Evolutionary conservation across 2,113 vertebrate genomes (phyloP).

Genomic region (Chitala chitala): DNA sequence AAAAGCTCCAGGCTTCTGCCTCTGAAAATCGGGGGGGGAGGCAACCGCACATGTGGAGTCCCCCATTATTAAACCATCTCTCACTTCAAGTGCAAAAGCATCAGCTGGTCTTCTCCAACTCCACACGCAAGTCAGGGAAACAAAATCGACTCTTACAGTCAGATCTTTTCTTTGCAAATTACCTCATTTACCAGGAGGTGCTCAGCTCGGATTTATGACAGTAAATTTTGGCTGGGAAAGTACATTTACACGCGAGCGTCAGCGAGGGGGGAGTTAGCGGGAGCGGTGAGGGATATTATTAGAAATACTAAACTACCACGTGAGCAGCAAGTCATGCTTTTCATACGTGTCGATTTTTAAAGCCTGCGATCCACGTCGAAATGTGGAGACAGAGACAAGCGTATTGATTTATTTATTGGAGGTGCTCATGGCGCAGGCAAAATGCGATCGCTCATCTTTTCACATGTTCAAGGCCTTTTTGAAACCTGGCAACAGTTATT

Average conservation of each 20-base stretch:
- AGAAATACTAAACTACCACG: slow-evolving; percentile 37
- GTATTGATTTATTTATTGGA: slow-evolving; percentile 53
- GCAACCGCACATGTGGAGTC: slow-evolving; percentile 6
- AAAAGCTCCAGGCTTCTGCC: slow-evolving; percentile 5
- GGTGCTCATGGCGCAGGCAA: slow-evolving; percentile 32
- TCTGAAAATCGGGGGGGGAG: background rate
- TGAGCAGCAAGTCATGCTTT: slow-evolving; percentile 43
- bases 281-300: slow-evolving; percentile 40
- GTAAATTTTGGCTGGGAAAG: slow-evolving; percentile 15
- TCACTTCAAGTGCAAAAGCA: slow-evolving; percentile 5
- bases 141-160: slow-evolving; percentile 6
- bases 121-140: slow-evolving; percentile 29
- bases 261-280: background rate
- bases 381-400: slow-evolving; percentile 45
- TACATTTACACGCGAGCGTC: background rate
- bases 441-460: slow-evolving; percentile 39
- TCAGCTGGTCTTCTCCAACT: slow-evolving; percentile 7
- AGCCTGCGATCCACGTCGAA: slow-evolving; percentile 46
- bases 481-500: slow-evolving; percentile 35
- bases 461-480: slow-evolving; percentile 34
- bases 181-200: slow-evolving; percentile 21
- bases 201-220: slow-evolving; percentile 24
- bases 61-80: slow-evolving; percentile 28
- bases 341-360: slow-evolving; percentile 44
- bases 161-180: slow-evolving; percentile 17